These are phyloP conservation scores for Stenchaetothrips biformis DNA, from an alignment of 2,888 invertebrate species.

Conservation along the genomic window DNA sequence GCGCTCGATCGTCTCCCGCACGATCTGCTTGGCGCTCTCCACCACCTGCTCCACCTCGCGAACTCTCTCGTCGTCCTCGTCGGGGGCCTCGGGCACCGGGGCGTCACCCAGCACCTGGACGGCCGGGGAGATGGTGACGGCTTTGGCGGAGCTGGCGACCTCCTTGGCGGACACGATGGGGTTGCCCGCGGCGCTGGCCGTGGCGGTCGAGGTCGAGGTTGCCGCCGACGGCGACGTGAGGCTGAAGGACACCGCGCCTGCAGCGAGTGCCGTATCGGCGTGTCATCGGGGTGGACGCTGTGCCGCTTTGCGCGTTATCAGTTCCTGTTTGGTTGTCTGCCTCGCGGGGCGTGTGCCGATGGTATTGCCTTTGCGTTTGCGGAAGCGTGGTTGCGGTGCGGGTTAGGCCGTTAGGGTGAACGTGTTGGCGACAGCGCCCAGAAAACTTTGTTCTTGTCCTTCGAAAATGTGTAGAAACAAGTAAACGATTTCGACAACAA, in stretches of 20 bases:
- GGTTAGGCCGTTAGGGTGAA: no score
- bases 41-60: conserved; percentile 27
- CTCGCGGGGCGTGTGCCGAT: no score
- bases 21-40: conserved; percentile 26
- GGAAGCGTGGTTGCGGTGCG: no score
- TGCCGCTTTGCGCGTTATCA: no score
- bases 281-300: no score
- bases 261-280: neutral
- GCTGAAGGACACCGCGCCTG: conserved; percentile 18
- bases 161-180: conserved; percentile 19
- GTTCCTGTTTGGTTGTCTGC: no score
- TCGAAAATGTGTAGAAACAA: no score
- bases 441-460: no score
- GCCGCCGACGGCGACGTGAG: conserved; percentile 26
- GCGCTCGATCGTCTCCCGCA: conserved; percentile 28
- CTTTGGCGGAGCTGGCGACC: neutral
- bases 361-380: no score
- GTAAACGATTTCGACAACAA: no score
- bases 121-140: neutral
- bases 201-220: conserved; percentile 28
- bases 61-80: neutral
- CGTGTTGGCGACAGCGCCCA: no score
- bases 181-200: conserved; percentile 32
- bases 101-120: no score
- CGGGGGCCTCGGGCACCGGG: neutral